phyloP scores from a whole-genome alignment of 2,113 vertebrate species.

The Apaloderma vittatum region DNA sequence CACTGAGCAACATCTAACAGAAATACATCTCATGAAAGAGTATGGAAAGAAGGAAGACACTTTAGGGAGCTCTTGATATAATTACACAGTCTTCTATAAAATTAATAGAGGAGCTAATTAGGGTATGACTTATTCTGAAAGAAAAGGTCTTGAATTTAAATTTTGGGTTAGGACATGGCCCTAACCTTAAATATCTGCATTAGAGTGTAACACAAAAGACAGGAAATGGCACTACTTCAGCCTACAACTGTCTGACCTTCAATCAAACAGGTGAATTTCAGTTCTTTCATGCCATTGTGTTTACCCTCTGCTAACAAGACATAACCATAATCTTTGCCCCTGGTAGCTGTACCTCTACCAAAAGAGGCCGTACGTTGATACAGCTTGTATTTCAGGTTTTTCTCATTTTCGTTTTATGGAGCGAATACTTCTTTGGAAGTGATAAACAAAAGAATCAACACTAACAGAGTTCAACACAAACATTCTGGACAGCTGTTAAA shows the following conservation, averaged over 20 bases:
- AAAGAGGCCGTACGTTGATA: rapidly evolving
- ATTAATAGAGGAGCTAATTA: slow-evolving; percentile 35
- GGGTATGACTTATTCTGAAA: not conserved
- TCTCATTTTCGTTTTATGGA: not conserved
- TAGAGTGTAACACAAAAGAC: not conserved
- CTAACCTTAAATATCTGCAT: not conserved
- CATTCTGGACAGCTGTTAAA: not conserved
- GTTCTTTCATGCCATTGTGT: not conserved
- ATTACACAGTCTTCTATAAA: not conserved
- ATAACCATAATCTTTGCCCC: not conserved
- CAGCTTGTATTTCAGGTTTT: not conserved
- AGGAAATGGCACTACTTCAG: not conserved
- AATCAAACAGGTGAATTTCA: not conserved
- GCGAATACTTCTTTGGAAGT: not conserved
- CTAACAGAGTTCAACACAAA: not conserved
- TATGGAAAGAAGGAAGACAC: not conserved
- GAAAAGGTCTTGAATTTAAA: not conserved
- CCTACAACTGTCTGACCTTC: not conserved
- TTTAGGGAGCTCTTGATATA: slow-evolving; percentile 18
- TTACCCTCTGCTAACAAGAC: not conserved
- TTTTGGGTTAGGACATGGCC: not conserved
- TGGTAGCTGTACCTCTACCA: not conserved
- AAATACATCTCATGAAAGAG: not conserved
- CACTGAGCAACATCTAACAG: not conserved
- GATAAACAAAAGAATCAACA: not conserved